Conservation (phyloP, 2,888 invertebrate species). For the Heliconius charithonia region DNA sequence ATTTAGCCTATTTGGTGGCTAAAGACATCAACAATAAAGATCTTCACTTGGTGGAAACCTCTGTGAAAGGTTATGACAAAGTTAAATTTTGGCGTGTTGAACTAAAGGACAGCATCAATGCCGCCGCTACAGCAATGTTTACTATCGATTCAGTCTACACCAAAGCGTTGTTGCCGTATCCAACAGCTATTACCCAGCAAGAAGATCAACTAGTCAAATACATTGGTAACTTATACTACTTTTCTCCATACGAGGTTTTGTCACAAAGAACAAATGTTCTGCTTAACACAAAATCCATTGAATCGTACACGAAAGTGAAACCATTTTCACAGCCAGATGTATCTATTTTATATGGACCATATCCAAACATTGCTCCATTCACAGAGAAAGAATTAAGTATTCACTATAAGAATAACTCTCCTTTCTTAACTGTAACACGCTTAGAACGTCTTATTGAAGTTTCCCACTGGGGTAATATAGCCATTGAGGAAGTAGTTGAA, state of each 20-base stretch:
- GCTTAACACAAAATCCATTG: constrained; percentile 90
- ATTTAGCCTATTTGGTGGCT: constrained; percentile 90
- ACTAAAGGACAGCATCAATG: constrained; percentile 84
- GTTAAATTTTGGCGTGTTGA: constrained; percentile 83
- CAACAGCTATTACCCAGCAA: constrained; percentile 93
- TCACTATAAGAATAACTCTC: constrained; percentile 98
- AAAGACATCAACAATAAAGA: constrained; percentile 86
- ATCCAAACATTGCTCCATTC: constrained; percentile 87
- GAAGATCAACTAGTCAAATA: constrained; percentile 97
- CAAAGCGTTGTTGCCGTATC: constrained; percentile 91
- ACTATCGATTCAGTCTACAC: constrained; percentile 89
- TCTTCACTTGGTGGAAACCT: constrained; percentile 78
- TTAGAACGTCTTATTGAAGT: constrained; percentile 95
- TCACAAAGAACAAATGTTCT: constrained; percentile 93
- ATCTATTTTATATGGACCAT: constrained; percentile 95
- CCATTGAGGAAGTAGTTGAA: constrained; percentile 97
- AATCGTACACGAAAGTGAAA: constrained; percentile 91
- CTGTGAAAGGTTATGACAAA: constrained; percentile 78
- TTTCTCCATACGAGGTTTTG: constrained; percentile 90
- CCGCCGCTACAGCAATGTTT: constrained; percentile 84
- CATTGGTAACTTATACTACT: constrained; percentile 92
- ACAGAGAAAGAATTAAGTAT: constrained; percentile 87
- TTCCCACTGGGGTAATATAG: constrained; percentile 99
- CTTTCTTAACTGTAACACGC: constrained; percentile 96
- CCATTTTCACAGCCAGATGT: constrained; percentile 91